Evolutionary conservation across 1,140 invertebrate species (phyloP).

Genomic region (Drosophila kepulauana): DNA sequence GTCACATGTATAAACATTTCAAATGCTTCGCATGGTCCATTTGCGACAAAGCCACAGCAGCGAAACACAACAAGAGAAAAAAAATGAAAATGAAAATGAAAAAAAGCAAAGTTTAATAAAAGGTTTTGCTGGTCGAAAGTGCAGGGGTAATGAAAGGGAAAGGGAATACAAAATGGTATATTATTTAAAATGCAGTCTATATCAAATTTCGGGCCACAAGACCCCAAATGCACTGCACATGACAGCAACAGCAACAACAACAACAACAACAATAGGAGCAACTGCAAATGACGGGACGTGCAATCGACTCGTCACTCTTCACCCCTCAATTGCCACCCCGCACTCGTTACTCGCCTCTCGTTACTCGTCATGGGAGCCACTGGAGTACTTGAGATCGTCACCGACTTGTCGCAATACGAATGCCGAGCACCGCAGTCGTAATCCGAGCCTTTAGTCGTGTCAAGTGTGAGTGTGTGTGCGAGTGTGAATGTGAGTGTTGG

Average conservation of each 20-base stretch:
- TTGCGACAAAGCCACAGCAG: slow-evolving; percentile 47
- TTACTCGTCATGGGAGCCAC: slow-evolving; percentile 61
- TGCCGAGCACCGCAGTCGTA: slow-evolving; percentile 48
- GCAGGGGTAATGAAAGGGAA: slow-evolving; percentile 48
- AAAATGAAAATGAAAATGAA: slow-evolving; percentile 15
- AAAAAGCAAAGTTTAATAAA: slow-evolving; percentile 33
- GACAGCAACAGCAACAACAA: slow-evolving; percentile 16
- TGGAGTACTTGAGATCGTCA: slow-evolving; percentile 41
- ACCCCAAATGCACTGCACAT: slow-evolving; percentile 46
- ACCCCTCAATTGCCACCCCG: slow-evolving; percentile 12
- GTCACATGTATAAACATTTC: slow-evolving; percentile 68
- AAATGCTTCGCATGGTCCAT: slow-evolving; percentile 75
- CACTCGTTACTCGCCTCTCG: slow-evolving; percentile 33
- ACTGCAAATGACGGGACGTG: slow-evolving; percentile 46
- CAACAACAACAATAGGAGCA: neutral
- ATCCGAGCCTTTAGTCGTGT: slow-evolving; percentile 73
- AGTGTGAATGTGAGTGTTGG: slow-evolving; percentile 16
- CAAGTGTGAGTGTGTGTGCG: slow-evolving; percentile 50
- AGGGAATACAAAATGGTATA: slow-evolving; percentile 68
- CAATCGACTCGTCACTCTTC: slow-evolving; percentile 6
- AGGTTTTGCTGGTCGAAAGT: slow-evolving; percentile 31
- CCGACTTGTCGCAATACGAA: slow-evolving; percentile 45
- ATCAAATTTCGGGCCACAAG: slow-evolving; percentile 65
- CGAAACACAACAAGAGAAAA: neutral
- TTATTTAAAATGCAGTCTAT: slow-evolving; percentile 77